Percentiles rank a stretch among this genome's conserved stretches.
Conservation (phyloP, 2,888 invertebrate species). For the Epinotia ramella region DNA sequence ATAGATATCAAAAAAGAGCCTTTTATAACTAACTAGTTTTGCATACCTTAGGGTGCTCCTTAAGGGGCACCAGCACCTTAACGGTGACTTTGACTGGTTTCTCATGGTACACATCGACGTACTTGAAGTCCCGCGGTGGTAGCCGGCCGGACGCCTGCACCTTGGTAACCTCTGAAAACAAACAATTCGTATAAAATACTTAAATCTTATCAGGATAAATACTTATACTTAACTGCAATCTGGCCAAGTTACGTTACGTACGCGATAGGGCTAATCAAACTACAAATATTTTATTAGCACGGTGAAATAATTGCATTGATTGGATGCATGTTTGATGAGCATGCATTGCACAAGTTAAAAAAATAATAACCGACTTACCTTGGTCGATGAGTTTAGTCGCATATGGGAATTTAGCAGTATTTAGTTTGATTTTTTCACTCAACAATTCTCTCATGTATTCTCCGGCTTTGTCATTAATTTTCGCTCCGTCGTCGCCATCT, state of each 20-base stretch:
- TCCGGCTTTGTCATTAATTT: constrained; percentile 89
- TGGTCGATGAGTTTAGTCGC: constrained; percentile 89
- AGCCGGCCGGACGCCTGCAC: constrained; percentile 89
- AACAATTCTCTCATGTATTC: constrained; percentile 92
- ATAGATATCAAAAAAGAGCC: too few species aligned
- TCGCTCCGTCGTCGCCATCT: constrained; percentile 84
- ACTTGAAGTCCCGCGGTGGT: constrained; percentile 88
- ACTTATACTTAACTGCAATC: background rate
- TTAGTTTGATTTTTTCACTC: constrained; percentile 88
- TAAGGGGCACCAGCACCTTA: constrained; percentile 90
- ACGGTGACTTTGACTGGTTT: constrained; percentile 89
- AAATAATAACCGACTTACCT: constrained; percentile 79
- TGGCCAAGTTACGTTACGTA: background rate
- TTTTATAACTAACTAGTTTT: background rate
- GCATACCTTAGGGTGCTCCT: constrained; percentile 89
- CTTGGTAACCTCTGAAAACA: constrained; percentile 89
- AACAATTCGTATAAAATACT: constrained; percentile 24
- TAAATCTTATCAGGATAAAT: background rate
- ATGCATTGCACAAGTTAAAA: background rate
- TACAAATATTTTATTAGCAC: background rate
- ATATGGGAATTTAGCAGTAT: constrained; percentile 88
- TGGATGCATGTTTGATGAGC: background rate
- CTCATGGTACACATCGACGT: constrained; percentile 91
- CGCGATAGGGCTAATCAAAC: background rate
- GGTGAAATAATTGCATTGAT: background rate